Base-by-base conservation (phyloP, 2,797 vertebrate genomes). In the Coranthus polyacanthus region DNA sequence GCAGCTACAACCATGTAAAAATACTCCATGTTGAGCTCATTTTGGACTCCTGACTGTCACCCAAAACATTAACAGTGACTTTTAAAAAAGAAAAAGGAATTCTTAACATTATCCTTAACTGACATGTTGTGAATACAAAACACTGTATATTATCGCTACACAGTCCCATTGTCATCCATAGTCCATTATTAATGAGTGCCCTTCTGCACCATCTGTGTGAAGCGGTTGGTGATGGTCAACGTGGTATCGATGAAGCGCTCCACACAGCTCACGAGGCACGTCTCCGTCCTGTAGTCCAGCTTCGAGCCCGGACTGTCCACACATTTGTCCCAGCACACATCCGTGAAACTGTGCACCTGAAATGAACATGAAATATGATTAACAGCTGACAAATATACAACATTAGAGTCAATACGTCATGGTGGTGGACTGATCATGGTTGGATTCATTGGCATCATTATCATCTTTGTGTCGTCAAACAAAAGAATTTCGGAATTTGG, bases 251-350 rank as follows among this genome's bases (percentile, higher is more conserved):
- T 95, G 88, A 97, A 97, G 12, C 96, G 93, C 78, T 97, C 95
- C 66, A 96, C 96, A 0, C 96, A 97, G 88, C 79, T 97, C 57
- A 94, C 93, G 21, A 97, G 91, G 52, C 96, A 97, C 0, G 93
- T 89, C 90, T 97, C 96, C 0, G 96, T 96, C 56, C 96, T 85
- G 20, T 95, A 91, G 79, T 97, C 95, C 80, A 97, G 75, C 77
- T 95, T 96, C 3, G 93, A 93, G 36, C 95, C 90, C 0, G 95
- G 96, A 39, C 93, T 95, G 34, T 96, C 96, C 79, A 97, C 83
- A 34, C 96, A 97, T 76, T 96, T 97, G 72, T 97, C 96, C 96
- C 96, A 97, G 88, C 96, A 97, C 22, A 96, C 93, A 3, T 97
- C 96, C 43, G 96, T 97, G 84, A 97, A 97, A 22, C 83, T 95